Evolutionary conservation across 2,113 vertebrate species (phyloP).

Genomic region (Ptychochromis oligacanthus): DNA sequence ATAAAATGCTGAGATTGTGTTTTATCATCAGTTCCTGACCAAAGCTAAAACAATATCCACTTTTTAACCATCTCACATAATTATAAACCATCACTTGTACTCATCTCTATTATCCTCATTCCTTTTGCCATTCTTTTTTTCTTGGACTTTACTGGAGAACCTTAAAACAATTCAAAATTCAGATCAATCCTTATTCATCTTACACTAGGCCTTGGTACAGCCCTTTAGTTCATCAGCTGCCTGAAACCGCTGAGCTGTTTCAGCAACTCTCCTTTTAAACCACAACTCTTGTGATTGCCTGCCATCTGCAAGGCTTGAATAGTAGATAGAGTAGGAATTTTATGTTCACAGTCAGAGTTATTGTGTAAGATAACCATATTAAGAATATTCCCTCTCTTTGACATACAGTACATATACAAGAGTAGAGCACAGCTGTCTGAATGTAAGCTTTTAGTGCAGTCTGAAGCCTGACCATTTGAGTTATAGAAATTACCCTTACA

Average conservation of each 20-base stretch:
- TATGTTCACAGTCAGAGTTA: neutral
- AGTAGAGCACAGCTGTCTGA: neutral
- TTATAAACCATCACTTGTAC: neutral
- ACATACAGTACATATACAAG: neutral
- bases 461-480: neutral
- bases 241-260: neutral
- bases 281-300: neutral
- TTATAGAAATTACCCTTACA: neutral
- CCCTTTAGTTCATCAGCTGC: neutral
- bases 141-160: neutral
- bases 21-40: slow-evolving; percentile 27
- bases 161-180: neutral
- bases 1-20: neutral
- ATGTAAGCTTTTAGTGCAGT: neutral
- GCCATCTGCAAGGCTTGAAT: neutral
- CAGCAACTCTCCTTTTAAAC: neutral
- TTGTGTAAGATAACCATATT: neutral
- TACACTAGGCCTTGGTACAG: neutral
- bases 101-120: neutral
- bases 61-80: slow-evolving; percentile 6
- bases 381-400: neutral
- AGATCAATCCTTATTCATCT: neutral
- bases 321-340: neutral
- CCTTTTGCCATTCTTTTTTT: neutral
- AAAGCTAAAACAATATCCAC: slow-evolving; percentile 30